These are phyloP conservation scores for Aspidiotus rigidus DNA, from an alignment of 2,888 invertebrate genomes.

Conservation along the genomic window DNA sequence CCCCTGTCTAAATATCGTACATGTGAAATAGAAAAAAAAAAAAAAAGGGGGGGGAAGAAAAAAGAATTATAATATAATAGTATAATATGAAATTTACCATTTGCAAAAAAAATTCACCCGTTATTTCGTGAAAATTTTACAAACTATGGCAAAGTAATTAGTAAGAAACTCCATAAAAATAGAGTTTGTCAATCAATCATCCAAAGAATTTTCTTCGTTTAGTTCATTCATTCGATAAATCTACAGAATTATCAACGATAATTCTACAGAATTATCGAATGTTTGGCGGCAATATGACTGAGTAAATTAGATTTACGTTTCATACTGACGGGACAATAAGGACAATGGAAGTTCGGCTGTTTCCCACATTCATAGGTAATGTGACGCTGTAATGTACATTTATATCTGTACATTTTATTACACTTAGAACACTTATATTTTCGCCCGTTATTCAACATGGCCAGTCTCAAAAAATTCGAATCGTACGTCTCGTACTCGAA, in stretches of 20 bases:
- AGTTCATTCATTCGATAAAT: too few species aligned
- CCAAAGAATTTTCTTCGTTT: too few species aligned
- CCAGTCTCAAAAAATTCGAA: slow-evolving; percentile 30
- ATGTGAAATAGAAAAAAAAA: too few species aligned
- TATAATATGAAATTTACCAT: too few species aligned
- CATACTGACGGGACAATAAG: slow-evolving; percentile 30
- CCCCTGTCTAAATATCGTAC: too few species aligned
- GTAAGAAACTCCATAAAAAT: background rate
- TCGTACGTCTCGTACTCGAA: slow-evolving; percentile 28
- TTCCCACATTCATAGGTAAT: slow-evolving; percentile 34
- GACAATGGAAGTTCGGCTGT: slow-evolving; percentile 34
- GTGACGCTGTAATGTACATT: slow-evolving; percentile 29
- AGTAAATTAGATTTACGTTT: slow-evolving; percentile 33
- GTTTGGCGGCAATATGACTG: slow-evolving; percentile 33
- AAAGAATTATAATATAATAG: too few species aligned
- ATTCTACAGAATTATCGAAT: slow-evolving; percentile 30
- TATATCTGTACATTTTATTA: slow-evolving; percentile 34
- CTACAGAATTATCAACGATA: too few species aligned
- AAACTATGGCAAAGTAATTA: background rate
- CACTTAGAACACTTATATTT: slow-evolving; percentile 33
- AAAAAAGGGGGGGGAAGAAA: too few species aligned
- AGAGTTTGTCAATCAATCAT: too few species aligned
- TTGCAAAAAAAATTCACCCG: too few species aligned
- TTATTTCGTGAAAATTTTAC: too few species aligned
- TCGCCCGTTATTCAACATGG: slow-evolving; percentile 30